phyloP scores from a whole-genome alignment of 2,888 invertebrate species.

The Poecilus cupreus region DNA sequence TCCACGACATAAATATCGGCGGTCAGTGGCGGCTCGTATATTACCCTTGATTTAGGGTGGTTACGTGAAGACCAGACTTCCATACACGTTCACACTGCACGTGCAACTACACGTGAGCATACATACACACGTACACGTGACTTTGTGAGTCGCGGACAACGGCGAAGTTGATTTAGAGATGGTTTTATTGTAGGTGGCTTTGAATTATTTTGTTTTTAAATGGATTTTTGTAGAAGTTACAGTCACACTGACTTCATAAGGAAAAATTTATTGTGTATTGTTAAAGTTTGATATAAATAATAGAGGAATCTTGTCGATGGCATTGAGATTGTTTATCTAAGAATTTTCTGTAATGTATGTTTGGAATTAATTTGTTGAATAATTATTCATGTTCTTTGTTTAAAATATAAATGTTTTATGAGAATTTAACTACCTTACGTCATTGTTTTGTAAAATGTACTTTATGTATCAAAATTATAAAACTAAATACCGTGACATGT shows the following conservation, averaged over 20 bases:
- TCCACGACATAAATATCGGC: slow-evolving; percentile 49
- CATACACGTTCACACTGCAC: background rate
- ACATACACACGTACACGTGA: background rate
- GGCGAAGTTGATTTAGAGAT: background rate
- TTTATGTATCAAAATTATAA: background rate
- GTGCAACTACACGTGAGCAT: background rate
- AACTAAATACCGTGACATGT: background rate
- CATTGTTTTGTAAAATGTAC: background rate
- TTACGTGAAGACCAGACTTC: slow-evolving; percentile 9
- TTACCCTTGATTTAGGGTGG: slow-evolving; percentile 46
- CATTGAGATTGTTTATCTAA: slow-evolving; percentile 32
- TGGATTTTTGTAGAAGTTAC: background rate
- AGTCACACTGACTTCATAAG: background rate
- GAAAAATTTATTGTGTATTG: slow-evolving; percentile 12
- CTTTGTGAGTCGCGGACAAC: background rate
- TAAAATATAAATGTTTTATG: background rate
- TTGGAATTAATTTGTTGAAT: background rate
- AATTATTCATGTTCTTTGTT: background rate
- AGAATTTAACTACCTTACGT: background rate
- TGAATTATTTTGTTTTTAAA: background rate
- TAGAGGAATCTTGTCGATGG: background rate
- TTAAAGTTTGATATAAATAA: background rate
- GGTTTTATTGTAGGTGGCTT: background rate
- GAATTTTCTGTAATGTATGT: background rate
- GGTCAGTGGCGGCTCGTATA: slow-evolving; percentile 47